Evolutionary conservation across 2,797 vertebrate genomes (phyloP).

Genomic region (Oreochromis grahami): DNA sequence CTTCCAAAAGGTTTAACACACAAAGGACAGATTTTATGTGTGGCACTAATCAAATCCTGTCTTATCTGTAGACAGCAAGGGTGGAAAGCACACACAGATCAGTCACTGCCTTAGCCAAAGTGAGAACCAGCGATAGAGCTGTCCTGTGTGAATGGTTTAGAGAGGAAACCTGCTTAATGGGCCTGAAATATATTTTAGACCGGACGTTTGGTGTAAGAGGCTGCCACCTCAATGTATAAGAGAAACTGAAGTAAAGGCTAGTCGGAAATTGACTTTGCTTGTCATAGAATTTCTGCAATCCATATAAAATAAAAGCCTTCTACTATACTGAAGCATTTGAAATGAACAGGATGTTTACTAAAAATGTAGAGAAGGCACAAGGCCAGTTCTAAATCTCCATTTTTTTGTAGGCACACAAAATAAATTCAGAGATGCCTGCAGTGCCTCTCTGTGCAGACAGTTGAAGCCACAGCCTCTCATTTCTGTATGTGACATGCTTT

Average conservation of each 20-base stretch:
- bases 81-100: constrained; percentile 18
- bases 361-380: neutral
- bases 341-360: neutral
- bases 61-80: constrained; percentile 14
- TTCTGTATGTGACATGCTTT: constrained; percentile 3
- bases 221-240: neutral
- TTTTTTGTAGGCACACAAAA: neutral
- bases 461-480: neutral
- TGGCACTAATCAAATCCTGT: constrained; percentile 14
- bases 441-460: neutral
- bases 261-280: neutral
- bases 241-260: neutral
- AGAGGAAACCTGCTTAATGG: neutral
- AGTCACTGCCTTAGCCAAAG: constrained; percentile 17
- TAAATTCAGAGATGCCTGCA: neutral
- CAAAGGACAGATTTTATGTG: constrained; percentile 18
- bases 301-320: neutral
- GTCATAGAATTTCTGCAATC: neutral
- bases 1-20: constrained; percentile 12
- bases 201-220: neutral
- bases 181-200: neutral
- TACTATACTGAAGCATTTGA: neutral
- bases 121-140: constrained; percentile 12
- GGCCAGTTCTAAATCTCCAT: neutral
- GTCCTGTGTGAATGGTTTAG: constrained; percentile 16